These are phyloP conservation scores for Mormyrops attenuatus DNA, from an alignment of 2,797 vertebrate species.

Conservation along the genomic window DNA sequence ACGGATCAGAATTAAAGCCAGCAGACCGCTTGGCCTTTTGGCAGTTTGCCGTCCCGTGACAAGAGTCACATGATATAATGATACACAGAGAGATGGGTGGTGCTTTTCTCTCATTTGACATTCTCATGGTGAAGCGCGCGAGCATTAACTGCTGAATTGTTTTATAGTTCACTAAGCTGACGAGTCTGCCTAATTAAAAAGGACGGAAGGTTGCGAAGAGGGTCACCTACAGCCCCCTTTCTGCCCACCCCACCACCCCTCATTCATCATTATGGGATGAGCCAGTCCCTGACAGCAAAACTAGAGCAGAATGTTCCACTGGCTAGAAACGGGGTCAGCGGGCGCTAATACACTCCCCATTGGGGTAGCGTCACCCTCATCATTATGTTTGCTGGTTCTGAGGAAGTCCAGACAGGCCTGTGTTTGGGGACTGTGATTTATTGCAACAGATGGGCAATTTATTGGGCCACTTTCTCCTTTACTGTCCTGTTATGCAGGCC, in stretches of 20 bases:
- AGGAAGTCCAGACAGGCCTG: constrained; percentile 30
- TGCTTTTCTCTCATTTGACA: not conserved
- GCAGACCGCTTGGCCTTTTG: not conserved
- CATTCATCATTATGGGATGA: constrained; percentile 9
- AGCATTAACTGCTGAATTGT: constrained; percentile 1
- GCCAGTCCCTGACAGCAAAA: not conserved
- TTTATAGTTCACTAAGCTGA: not conserved
- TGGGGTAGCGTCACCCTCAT: constrained; percentile 57
- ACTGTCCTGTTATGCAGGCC: constrained; percentile 46
- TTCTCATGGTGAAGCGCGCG: not conserved
- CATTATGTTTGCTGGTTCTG: constrained; percentile 52
- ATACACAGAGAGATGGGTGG: not conserved
- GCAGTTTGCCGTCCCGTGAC: not conserved
- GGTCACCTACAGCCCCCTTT: not conserved
- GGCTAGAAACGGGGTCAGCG: not conserved
- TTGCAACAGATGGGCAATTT: constrained; percentile 53
- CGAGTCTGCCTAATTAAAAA: not conserved
- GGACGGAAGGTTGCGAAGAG: not conserved
- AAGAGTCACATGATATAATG: not conserved
- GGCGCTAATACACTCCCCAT: constrained; percentile 37
- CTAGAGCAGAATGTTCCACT: not conserved
- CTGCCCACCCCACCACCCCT: not conserved
- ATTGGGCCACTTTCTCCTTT: constrained; percentile 53
- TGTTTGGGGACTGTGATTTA: constrained; percentile 56
- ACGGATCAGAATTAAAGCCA: not conserved